Evolutionary conservation across 2,797 vertebrate genomes (phyloP).

Genomic region (Sciurus vulgaris): DNA sequence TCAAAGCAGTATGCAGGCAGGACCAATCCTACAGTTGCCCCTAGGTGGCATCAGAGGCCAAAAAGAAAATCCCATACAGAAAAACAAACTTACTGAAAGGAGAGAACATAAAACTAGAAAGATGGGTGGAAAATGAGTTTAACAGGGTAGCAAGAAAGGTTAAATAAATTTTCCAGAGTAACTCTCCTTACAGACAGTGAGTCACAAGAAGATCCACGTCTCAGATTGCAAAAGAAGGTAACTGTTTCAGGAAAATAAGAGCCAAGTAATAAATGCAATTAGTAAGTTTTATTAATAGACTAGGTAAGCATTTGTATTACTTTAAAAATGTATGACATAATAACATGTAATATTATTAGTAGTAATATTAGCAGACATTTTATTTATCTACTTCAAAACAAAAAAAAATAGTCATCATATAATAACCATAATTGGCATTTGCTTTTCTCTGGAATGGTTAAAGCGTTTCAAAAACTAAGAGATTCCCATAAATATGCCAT

Average conservation of each 20-base stretch:
- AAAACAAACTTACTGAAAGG: neutral
- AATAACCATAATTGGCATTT: neutral
- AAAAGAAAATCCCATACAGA: neutral
- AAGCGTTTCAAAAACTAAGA: neutral
- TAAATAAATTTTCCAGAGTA: neutral
- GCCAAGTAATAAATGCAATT: conserved; percentile 41
- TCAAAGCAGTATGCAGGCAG: neutral
- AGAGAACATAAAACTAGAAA: neutral
- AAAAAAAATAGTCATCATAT: neutral
- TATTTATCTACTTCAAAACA: neutral
- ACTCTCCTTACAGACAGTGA: neutral
- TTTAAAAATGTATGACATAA: neutral
- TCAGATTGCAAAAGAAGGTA: neutral
- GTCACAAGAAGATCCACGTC: conserved; percentile 4
- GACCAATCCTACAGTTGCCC: conserved; percentile 5
- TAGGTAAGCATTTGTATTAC: neutral
- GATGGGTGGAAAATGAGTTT: neutral
- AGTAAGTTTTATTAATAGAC: conserved; percentile 41
- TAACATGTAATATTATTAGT: neutral
- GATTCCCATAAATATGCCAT: accelerated
- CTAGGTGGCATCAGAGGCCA: conserved; percentile 76
- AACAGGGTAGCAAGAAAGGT: conserved; percentile 6
- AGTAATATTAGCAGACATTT: conserved; percentile 4
- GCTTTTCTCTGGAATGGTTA: neutral
- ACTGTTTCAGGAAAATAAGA: conserved; percentile 7